Base-by-base conservation (phyloP, 2,888 invertebrate genomes). In the Slavum lentiscoides region DNA sequence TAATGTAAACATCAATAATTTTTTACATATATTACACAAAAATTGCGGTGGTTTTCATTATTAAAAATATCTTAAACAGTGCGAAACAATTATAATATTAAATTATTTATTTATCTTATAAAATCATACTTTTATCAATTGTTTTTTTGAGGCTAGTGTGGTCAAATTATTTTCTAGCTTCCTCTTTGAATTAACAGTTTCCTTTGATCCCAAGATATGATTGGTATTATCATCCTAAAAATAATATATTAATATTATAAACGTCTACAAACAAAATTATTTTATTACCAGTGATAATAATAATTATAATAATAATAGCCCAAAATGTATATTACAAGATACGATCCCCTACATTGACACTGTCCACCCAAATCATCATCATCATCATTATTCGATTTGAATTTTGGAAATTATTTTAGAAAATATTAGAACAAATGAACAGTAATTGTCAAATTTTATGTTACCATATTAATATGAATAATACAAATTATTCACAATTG, bases 91-190 rank as follows among this genome's bases (percentile, higher is more conserved):
- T 21, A 49, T 43, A 67, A 49, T 43, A 67, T 61, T 23, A 37
- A 55, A 74, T 64, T 43, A 74, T 53, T 64, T 74, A 74, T 53
- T 64, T 74, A 74, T 64, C 8, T 1, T 53, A 62, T 62, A 74
- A 72, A 58, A 39, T 67, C 58, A 67, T 67, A 67, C 66, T 58
- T 75, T 75, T 67, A 67, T 67, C 17, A 13, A 58, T 19, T 21
- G 74, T 74, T 74, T 74, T 74, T 39, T 66, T 11, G 21, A 59
- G 55, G 37, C 19, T 23, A 43, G 5, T 1, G 15, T 11, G 0
- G 66, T 19, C 8, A 67, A 67, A 67, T 23, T 53, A 64, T 74
- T 55, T 53, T 1, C 55, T 59, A 67, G 13, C 13, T 59, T 67
- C 59, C 19, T 37, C 21, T 58, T 75, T 17, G 39, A 59, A n/a